Evolutionary conservation across 2,797 vertebrate species (phyloP).

Genomic region (Mormyrus hasselquistii): DNA sequence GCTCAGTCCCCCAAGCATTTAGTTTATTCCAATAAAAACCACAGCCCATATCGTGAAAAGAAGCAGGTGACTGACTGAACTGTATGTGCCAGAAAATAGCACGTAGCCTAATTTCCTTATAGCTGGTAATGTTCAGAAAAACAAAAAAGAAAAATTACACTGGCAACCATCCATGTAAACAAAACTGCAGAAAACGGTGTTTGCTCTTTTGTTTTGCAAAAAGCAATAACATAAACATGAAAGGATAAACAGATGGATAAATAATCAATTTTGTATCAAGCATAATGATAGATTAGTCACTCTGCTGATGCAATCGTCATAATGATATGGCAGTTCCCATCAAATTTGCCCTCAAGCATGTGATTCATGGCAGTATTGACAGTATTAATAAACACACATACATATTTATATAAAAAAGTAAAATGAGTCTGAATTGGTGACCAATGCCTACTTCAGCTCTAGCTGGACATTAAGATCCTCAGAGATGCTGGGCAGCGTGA

Average conservation of each 20-base stretch:
- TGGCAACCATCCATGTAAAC: background rate
- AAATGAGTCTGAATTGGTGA: background rate
- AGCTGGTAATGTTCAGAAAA: background rate
- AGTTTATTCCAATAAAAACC: background rate
- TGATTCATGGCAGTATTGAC: background rate
- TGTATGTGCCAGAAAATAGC: background rate
- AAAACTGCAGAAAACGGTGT: background rate
- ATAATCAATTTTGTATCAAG: background rate
- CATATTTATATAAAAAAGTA: background rate
- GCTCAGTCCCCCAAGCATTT: background rate
- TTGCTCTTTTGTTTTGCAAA: background rate
- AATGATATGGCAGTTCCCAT: background rate
- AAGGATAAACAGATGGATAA: background rate
- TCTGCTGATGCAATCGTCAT: background rate
- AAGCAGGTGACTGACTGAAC: background rate
- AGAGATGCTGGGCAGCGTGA: background rate
- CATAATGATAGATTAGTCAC: background rate
- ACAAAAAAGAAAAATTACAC: background rate
- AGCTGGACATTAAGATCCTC: background rate
- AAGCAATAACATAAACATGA: background rate
- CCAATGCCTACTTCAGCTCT: background rate
- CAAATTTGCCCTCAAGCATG: background rate
- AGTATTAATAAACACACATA: background rate
- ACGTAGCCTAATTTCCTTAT: background rate
- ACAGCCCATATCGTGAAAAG: background rate